These are phyloP conservation scores for Hoplostethus mediterraneus DNA, from an alignment of 2,797 vertebrate species.

Conservation along the genomic window DNA sequence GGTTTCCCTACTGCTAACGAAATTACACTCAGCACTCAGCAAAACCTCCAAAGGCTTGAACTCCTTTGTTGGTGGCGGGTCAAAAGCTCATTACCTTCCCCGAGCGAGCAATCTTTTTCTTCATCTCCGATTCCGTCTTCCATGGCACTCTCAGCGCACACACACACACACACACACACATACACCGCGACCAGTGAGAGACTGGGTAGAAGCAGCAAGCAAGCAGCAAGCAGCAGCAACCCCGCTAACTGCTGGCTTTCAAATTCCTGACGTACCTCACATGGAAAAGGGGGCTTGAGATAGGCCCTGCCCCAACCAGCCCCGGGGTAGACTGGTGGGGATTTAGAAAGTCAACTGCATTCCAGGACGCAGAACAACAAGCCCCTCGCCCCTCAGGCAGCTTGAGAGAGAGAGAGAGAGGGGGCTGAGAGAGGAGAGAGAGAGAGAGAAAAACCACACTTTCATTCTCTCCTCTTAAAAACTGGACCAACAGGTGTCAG, in stretches of 20 bases:
- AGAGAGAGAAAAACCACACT: constrained; percentile 15
- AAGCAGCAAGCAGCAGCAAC: constrained; percentile 10
- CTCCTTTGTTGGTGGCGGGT: constrained; percentile 47
- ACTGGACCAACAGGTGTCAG: constrained; percentile 68
- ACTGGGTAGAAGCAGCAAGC: background rate
- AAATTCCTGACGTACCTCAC: constrained; percentile 81
- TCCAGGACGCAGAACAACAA: constrained; percentile 74
- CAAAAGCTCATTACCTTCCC: constrained; percentile 79
- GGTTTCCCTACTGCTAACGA: constrained; percentile 64
- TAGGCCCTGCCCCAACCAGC: constrained; percentile 77
- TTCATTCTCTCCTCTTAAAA: constrained; percentile 35
- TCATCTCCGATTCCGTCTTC: constrained; percentile 72
- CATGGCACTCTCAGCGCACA: constrained; percentile 51
- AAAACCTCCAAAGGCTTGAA: constrained; percentile 39
- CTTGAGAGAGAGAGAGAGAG: background rate
- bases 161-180: background rate
- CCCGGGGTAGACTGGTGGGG: constrained; percentile 81
- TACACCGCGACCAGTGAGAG: constrained; percentile 26
- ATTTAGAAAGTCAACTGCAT: constrained; percentile 84
- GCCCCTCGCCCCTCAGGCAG: constrained; percentile 64
- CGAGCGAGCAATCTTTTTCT: constrained; percentile 65
- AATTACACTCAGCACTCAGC: constrained; percentile 65
- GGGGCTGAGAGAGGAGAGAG: background rate
- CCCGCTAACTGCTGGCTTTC: constrained; percentile 63
- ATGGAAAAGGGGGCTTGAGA: constrained; percentile 76